phyloP scores from a whole-genome alignment of 2,888 invertebrate species.

The Andrena camellia region DNA sequence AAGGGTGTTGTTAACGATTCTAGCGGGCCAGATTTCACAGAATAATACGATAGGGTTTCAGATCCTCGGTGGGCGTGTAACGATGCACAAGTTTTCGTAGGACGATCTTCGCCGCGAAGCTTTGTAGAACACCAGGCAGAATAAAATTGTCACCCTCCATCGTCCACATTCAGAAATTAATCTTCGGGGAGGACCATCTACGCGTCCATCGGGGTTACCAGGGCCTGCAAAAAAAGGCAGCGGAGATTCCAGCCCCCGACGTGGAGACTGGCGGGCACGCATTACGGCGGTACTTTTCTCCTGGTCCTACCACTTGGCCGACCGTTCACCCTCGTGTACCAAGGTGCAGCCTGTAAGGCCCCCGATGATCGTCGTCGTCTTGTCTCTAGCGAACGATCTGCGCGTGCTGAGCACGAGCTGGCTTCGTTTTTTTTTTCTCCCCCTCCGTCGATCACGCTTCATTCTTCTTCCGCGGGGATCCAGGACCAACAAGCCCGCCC shows the following conservation, averaged over 20 bases:
- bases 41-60: too few relatives aligned
- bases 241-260: constrained; percentile 27
- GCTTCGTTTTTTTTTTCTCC: constrained; percentile 22
- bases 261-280: constrained; percentile 44
- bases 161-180: constrained; percentile 37
- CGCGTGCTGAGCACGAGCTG: constrained; percentile 79
- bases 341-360: constrained; percentile 35
- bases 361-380: constrained; percentile 64
- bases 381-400: constrained; percentile 67
- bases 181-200: constrained; percentile 30
- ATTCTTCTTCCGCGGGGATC: constrained; percentile 31
- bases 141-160: background rate
- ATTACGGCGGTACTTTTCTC: constrained; percentile 46
- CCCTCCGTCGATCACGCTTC: constrained; percentile 48
- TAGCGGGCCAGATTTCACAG: too few relatives aligned
- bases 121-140: background rate
- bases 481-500: constrained; percentile 55
- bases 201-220: constrained; percentile 11
- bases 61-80: too few relatives aligned
- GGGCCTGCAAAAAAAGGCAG: constrained; percentile 36
- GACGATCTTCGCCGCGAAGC: too few relatives aligned
- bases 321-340: constrained; percentile 43
- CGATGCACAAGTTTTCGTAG: too few relatives aligned
- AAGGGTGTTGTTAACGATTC: too few relatives aligned
- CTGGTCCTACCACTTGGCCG: background rate